Base-by-base conservation (phyloP, 2,113 vertebrate species). In the Percina caprodes region DNA sequence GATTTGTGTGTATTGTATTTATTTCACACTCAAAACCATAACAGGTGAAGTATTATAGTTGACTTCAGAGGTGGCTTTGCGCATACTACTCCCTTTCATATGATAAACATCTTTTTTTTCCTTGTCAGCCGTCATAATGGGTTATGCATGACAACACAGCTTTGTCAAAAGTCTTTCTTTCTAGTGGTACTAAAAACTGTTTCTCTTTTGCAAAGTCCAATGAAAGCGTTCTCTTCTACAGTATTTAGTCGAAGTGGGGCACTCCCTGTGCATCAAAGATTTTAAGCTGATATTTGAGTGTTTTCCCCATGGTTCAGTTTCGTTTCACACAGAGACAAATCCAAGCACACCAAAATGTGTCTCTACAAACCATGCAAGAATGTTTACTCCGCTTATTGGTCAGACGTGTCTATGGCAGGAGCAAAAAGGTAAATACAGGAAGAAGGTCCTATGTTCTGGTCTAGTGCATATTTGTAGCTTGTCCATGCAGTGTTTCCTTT, bases 31-130 rank as follows among this genome's bases (percentile, higher is more conserved):
- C 21, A 49, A 42, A 77, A 24, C 16, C 39, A 51, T 13, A 56
- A 24, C 30, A 61, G 11, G 54, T 74, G 39, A 69, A 60, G 48
- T 62, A 1, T 56, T 67, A n/a, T 45, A 54, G 30, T 51, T 70
- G 49, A 76, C 56, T 35, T 69, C 10, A 51, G 73, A 19, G 12
- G 69, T 69, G 12, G 45, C 56, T 69, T 42, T 74, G 33, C 72
- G 76, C 14, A 26, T 13, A 49, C 21, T 39, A 49, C 51, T 68
- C 21, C 58, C 49, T 74, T 9, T 9, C 8, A 59, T 48, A 48
- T 62, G 52, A 73, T 65, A 67, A 77, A 71, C 68, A 52, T 55
- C 55, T 72, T 15, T 58, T 70, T 45, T 59, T 45, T n/a, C 68
- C 30, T 30, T 42, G 48, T 46, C 52, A 49, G 30, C 69, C 54